These are phyloP conservation scores for Pandemis corylana DNA, from an alignment of 2,888 invertebrate genomes.

Conservation along the genomic window DNA sequence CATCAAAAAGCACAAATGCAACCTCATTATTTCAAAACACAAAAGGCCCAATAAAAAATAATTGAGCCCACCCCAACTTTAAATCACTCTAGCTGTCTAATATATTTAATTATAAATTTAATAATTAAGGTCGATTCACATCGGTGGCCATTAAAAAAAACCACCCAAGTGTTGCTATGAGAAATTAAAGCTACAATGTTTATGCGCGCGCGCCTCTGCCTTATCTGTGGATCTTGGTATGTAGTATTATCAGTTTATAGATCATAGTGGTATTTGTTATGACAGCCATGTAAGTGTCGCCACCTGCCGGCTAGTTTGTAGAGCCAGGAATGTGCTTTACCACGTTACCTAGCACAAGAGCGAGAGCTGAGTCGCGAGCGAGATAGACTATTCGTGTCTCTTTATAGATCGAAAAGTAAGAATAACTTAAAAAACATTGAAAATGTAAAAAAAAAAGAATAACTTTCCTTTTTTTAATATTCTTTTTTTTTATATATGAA, in stretches of 20 bases:
- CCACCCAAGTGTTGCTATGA: constrained; percentile 59
- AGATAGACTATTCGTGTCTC: too few relatives aligned
- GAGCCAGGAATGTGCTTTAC: background rate
- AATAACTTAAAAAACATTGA: too few relatives aligned
- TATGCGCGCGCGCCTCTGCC: background rate
- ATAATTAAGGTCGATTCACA: constrained; percentile 68
- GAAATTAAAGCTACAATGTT: constrained; percentile 51
- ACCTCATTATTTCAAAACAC: background rate
- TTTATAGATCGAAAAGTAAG: too few relatives aligned
- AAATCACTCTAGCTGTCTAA: constrained; percentile 49
- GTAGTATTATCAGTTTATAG: constrained; percentile 76
- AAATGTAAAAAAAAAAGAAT: too few relatives aligned
- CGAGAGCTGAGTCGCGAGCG: too few relatives aligned
- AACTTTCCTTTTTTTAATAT: too few relatives aligned
- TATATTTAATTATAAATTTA: constrained; percentile 75
- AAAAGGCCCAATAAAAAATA: constrained; percentile 32
- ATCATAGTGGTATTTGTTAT: constrained; percentile 77
- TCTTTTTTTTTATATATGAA: too few relatives aligned
- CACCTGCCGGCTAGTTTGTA: constrained; percentile 7
- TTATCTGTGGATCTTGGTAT: constrained; percentile 65
- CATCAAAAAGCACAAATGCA: background rate
- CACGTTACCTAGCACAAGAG: too few relatives aligned
- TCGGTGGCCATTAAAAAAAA: constrained; percentile 48
- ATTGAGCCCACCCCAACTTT: constrained; percentile 35
- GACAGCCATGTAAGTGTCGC: constrained; percentile 62